Evolutionary conservation across 2,113 vertebrate species (phyloP).

Genomic region (Galeopterus variegatus): DNA sequence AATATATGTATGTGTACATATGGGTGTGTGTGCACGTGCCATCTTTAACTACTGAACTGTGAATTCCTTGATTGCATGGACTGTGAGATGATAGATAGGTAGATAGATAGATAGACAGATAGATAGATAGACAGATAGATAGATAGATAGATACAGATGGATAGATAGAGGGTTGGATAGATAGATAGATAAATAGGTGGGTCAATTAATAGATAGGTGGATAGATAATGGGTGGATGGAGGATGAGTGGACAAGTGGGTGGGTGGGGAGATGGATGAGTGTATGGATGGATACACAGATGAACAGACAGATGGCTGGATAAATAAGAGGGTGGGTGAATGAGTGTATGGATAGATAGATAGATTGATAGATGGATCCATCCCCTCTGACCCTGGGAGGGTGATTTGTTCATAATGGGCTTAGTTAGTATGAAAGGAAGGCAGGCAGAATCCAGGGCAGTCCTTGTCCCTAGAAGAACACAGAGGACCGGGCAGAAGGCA

Average conservation of each 20-base stretch:
- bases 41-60: background rate
- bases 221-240: too few relatives aligned
- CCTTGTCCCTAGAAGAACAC: background rate
- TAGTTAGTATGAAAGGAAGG: background rate
- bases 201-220: too few relatives aligned
- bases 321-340: too few relatives aligned
- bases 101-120: too few relatives aligned
- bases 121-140: background rate
- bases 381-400: background rate
- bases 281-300: too few relatives aligned
- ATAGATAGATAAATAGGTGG: too few relatives aligned
- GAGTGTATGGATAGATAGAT: background rate
- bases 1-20: fast-evolving
- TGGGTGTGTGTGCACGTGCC: fast-evolving
- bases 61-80: background rate
- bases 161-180: too few relatives aligned
- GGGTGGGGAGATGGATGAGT: too few relatives aligned
- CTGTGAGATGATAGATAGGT: too few relatives aligned
- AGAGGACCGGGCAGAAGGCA: background rate
- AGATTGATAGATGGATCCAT: background rate
- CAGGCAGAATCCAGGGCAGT: background rate
- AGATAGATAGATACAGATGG: too few relatives aligned
- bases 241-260: too few relatives aligned
- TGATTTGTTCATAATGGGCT: background rate
- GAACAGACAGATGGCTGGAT: too few relatives aligned